Evolutionary conservation across 2,797 vertebrate species (phyloP), one percentile per base, ranked within the genome.

Genomic region (Chrosomus eos): DNA sequence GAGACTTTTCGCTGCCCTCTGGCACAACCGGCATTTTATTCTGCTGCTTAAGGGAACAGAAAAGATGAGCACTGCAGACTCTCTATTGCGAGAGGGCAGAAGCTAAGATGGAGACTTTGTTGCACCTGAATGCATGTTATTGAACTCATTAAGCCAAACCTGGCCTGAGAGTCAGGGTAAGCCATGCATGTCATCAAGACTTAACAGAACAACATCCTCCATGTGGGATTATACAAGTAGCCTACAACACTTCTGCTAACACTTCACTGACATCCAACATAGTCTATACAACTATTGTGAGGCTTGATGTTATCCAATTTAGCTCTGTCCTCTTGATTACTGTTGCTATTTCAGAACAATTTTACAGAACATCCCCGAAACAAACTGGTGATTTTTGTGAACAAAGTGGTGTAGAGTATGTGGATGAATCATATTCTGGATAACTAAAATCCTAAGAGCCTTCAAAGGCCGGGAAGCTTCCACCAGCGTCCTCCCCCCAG

Each of bases 71-170:
- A 48, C 19, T 70, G 51, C 53, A 70, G n/a, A 77, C 53, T 48
- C 64, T 78, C 51, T 58, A 45, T 58, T 60, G 23, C 2, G 36
- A 48, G 82, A 78, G 74, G 74, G 31, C 51, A 78, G 66, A 84
- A 60, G 82, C 53, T 78, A 84, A 45, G 28, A 78, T 71, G 53
- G 23, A 68, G 48, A 77, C 36, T 77, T 77, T 70, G 73, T 71
- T 84, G 26, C 13, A 71, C 36, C 26, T 60, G 38, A 68, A 62
- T 84, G 74, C 74, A 55, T 43, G 8, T 60, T 71, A 71, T 33
- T 62, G 38, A 78, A 71, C 82, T 21, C 66, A 55, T 33, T 48
- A 68, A 66, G 14, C 36, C 18, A 81, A 51, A 80, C 7, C 28
- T 48, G 40, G n/a, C 10, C 51, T 26, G 33, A 48, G 76, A 33